Evolutionary conservation across 2,797 vertebrate genomes (phyloP), one percentile per base, ranked within the genome.

Genomic region (Enteromius fasciolatus): DNA sequence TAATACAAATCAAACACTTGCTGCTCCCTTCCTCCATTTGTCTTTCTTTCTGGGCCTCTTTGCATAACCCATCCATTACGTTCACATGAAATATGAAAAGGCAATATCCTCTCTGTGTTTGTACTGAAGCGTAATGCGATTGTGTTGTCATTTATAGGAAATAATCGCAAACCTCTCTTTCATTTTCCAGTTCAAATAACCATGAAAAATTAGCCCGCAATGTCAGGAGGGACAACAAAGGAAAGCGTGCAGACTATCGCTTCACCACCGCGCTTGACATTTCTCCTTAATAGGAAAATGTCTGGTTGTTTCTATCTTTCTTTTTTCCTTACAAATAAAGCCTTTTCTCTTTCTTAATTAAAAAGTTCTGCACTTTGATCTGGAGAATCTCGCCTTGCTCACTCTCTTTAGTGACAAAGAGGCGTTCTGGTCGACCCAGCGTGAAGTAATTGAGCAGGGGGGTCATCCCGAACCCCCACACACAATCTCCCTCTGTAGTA

Each of bases 121-220:
- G 96, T 96, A 96, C 95, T 94, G 90, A 96, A 97, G 96, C 95
- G 93, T 97, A 96, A 97, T 97, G 96, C 94, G 95, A 97, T 96
- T 96, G 96, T 97, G 96, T 97, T 98, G 96, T 98, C 97, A 97
- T 96, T 97, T 96, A 97, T 96, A 96, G 95, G 96, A 97, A 97
- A 98, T 97, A 97, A 97, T 97, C 96, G 89, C 95, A 95, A 96
- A 95, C 93, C 95, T 96, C 95, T 94, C 94, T 95, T 95, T 97
- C 96, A 97, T 97, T 97, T 97, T 97, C 96, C 95, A 97, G 96
- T 96, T 97, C 96, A 98, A 98, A 97, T 96, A 97, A 97, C 95
- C 96, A 98, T 97, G 97, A 98, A 97, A 97, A 97, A 98, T 97
- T 96, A 97, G 96, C 96, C 96, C 95, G 96, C 96, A 96, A 95